These are phyloP conservation scores for Limnephilus marmoratus DNA, from an alignment of 2,888 invertebrate genomes.

Conservation along the genomic window DNA sequence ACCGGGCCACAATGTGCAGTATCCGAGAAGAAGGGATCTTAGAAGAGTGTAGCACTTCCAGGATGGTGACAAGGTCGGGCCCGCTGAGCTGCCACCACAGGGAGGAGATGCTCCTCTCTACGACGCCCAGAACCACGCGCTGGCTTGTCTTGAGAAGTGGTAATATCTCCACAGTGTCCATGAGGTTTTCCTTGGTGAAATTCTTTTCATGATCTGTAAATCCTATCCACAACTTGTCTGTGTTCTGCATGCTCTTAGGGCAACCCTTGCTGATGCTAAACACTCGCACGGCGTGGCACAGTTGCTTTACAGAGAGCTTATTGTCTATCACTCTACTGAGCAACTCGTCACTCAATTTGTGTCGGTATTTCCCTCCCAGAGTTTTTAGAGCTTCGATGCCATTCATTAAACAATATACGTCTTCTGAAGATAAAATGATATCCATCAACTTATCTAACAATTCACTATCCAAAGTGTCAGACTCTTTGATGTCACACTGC, in stretches of 20 bases:
- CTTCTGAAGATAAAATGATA: constrained; percentile 74
- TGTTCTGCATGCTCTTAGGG: constrained; percentile 74
- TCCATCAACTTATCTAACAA: constrained; percentile 75
- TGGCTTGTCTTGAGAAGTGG: constrained; percentile 79
- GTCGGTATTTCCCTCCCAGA: constrained; percentile 70
- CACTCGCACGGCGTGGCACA: constrained; percentile 79
- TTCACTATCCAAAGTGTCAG: constrained; percentile 70
- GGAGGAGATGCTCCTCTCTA: constrained; percentile 78
- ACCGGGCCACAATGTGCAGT: constrained; percentile 74
- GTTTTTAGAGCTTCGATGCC: constrained; percentile 71
- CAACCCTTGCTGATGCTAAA: constrained; percentile 75
- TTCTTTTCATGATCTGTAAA: constrained; percentile 78
- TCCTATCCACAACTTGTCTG: constrained; percentile 83
- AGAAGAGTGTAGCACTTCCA: constrained; percentile 72
- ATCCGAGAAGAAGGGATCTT: constrained; percentile 73
- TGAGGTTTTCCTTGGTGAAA: constrained; percentile 78
- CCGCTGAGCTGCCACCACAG: constrained; percentile 78
- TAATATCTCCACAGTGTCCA: constrained; percentile 77
- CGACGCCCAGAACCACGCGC: constrained; percentile 76
- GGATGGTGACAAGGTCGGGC: constrained; percentile 74
- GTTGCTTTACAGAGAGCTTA: constrained; percentile 77
- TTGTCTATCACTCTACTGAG: constrained; percentile 80
- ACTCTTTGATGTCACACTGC: not conserved
- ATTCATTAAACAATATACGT: constrained; percentile 74
- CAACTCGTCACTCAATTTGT: constrained; percentile 80